Conservation (phyloP, 1,140 invertebrate species). For the Drosophila littoralis region DNA sequence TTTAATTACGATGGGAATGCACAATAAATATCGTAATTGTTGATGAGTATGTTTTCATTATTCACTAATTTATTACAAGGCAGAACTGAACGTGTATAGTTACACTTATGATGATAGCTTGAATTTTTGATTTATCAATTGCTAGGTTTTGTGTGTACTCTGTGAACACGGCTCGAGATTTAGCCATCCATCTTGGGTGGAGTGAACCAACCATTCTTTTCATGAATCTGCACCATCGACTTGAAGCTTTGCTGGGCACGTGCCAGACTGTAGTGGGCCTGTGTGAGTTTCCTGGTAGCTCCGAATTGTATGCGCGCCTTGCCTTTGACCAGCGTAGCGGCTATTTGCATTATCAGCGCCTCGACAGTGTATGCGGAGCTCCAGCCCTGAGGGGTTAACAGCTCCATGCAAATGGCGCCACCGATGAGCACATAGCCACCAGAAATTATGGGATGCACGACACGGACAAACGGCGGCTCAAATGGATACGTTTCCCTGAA, state of each 20-base stretch:
- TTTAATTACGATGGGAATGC: too few relatives aligned
- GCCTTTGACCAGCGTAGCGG: conserved; percentile 99
- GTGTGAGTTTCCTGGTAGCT: conserved; percentile 90
- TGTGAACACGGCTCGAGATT: conserved; percentile 53
- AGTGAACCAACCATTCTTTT: conserved; percentile 98
- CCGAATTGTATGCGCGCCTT: conserved; percentile 99
- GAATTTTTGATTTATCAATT: too few relatives aligned
- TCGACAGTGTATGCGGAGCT: conserved; percentile 99
- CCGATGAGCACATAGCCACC: conserved; percentile 93
- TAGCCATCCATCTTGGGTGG: conserved; percentile 95
- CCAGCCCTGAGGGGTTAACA: conserved; percentile 99
- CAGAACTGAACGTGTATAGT: too few relatives aligned
- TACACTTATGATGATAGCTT: too few relatives aligned
- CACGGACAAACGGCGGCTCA: conserved; percentile 98
- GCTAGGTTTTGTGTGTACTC: too few relatives aligned
- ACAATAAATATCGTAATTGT: too few relatives aligned
- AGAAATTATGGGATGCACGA: conserved; percentile 98
- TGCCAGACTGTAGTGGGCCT: conserved; percentile 97
- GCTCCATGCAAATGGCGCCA: conserved; percentile 99
- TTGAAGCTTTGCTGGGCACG: conserved; percentile 99
- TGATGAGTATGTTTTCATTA: too few relatives aligned
- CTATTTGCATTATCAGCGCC: conserved; percentile 99
- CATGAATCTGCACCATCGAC: conserved; percentile 99
- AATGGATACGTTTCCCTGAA: conserved; percentile 99
- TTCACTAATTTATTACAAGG: too few relatives aligned